A percentile compares a stretch with the other conserved stretches of the same genome.
Conservation (phyloP, 2,113 vertebrate genomes). For the Muntiacus muntjak region DNA sequence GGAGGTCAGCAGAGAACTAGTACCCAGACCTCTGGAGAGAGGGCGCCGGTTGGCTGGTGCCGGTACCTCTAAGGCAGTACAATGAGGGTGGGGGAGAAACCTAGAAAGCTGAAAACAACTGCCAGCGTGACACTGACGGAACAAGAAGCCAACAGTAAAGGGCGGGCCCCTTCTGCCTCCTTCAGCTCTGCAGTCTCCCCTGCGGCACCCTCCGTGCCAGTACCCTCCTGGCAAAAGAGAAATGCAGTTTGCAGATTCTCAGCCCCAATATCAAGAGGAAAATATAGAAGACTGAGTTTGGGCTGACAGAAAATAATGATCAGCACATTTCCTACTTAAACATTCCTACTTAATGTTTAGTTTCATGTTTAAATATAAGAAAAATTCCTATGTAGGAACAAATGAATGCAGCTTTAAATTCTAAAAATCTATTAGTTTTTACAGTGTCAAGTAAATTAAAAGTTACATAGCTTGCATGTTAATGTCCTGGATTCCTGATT, state of each 20-base stretch:
- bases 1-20: neutral
- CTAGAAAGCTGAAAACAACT: neutral
- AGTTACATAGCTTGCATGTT: neutral
- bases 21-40: neutral
- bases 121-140: neutral
- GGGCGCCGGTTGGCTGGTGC: neutral
- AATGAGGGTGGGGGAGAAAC: neutral
- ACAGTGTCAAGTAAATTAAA: neutral
- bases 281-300: neutral
- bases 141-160: neutral
- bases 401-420: neutral
- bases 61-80: neutral
- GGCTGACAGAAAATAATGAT: neutral
- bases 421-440: neutral
- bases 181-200: neutral
- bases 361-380: neutral
- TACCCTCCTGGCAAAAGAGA: neutral
- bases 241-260: neutral
- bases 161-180: neutral
- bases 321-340: neutral
- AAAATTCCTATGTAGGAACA: neutral
- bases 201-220: neutral
- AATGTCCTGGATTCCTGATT: neutral
- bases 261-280: neutral
- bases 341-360: neutral